Base-by-base conservation (phyloP, 2,888 invertebrate species). In the Coremacera marginata region DNA sequence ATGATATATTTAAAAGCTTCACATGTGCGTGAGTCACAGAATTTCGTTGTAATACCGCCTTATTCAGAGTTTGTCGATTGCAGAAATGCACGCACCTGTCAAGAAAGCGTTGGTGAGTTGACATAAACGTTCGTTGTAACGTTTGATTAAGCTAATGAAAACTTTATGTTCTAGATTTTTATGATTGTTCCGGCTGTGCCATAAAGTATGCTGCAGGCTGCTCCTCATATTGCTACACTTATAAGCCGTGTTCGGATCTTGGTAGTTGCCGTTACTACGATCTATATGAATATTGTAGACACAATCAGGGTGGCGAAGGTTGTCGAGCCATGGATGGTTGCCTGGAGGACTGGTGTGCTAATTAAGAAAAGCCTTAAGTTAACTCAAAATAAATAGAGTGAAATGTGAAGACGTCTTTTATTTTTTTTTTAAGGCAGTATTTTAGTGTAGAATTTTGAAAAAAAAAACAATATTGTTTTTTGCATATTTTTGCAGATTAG, bases 131-230 rank as follows among this genome's bases (percentile, higher is more conserved):
- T 31, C 16, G 9, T 55, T 67, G 16, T n/a, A n/a, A 5, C 14
- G 77, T 49, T 55, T 1, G 11, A 14, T 57, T 25, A 11, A n/a
- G n/a, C n/a, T 19, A 5, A 8, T 31, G 16, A 7, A 37, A 37
- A 11, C 7, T 11, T 73, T 57, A 9, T 25, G 0, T 65, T 70
- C 1, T 57, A 85, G 85, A 80, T 60, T 79, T 79, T 31, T 81
- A 83, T 34, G 86, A 87, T 75, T 87, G 87, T 71, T 86, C 86
- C 5, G 83, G 84, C n/a, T 87, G 87, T 77, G 80, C 79, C 0
- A n/a, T 52, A 5, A 80, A 80, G 2, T 2, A 14, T 11, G 37
- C 77, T 37, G 34, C 71, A 0, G 57, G 71, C 11, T 87, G 88
- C 52, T 83, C 84, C 3, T 44, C 79, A 22, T 88, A 87, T 67